Evolutionary conservation across 2,113 vertebrate species (phyloP), one percentile per base, ranked within the genome.

Genomic region (Scomber colias): DNA sequence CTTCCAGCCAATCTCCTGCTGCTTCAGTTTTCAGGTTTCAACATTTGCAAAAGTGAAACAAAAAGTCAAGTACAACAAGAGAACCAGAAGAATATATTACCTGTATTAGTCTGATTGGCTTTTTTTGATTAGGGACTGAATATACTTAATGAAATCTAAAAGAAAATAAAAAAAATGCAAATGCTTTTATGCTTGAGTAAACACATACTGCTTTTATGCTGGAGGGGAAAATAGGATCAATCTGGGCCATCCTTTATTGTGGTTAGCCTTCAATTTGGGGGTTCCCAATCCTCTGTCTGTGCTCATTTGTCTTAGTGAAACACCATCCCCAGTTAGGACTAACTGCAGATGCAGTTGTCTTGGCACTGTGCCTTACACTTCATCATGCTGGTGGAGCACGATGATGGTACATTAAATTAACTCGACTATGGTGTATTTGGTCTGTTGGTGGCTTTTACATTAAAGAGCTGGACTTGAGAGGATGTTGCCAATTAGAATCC

Each of bases 241-340:
- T 78, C 61, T 50, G 6, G 66, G 51, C 60, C 79, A 81, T 53
- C 78, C 57, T 61, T 73, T 24, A 6, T 14, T 21, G 77, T 65
- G 74, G 45, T 83, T 79, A 60, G 19, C 51, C 50, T 84, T 80
- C 70, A 46, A 81, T 80, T 81, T 70, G 31, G 71, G 46, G 68
- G 45, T 67, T 85, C 69, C 66, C 74, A 76, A 40, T 84, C 71
- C 63, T 71, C 35, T 27, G 50, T 77, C 77, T 71, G 31, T 84
- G 19, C 76, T 83, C 54, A 83, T 83, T 85, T 76, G 53, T 79
- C 63, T 83, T 67, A 51, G 48, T 72, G 56, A 73, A 83, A 85
- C 55, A 69, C 55, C 50, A 27, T 68, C 31, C 77, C 50, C 63
- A 61, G 30, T 50, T 56, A 53, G 65, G 70, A 66, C 61, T 67